Conservation (phyloP, 2,888 invertebrate genomes). For the Polia nebulosa region DNA sequence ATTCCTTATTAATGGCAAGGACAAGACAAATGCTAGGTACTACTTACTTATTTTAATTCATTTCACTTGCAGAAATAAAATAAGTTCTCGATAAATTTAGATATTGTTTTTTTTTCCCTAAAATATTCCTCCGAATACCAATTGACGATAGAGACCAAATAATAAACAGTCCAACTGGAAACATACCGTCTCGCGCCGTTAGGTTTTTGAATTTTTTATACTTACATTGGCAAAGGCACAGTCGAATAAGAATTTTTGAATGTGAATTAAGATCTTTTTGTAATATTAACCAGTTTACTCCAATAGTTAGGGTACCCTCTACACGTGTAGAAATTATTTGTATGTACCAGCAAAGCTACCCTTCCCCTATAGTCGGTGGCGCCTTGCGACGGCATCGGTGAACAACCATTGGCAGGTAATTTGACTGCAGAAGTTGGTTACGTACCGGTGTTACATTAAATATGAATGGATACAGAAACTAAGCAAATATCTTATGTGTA, state of each 20-base stretch:
- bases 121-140: not conserved
- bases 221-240: slow-evolving; percentile 12
- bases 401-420: not conserved
- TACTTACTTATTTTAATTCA: not conserved
- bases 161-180: slow-evolving; percentile 20
- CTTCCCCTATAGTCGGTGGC: slow-evolving; percentile 4
- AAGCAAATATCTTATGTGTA: slow-evolving; percentile 33
- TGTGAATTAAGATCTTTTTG: slow-evolving; percentile 10
- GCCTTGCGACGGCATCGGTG: not conserved
- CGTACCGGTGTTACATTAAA: not conserved
- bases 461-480: slow-evolving; percentile 15
- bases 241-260: slow-evolving; percentile 3
- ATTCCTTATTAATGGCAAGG: slow-evolving; percentile 15
- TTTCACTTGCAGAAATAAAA: not conserved
- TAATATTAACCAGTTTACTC: slow-evolving; percentile 25
- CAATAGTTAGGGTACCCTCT: slow-evolving; percentile 17
- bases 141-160: slow-evolving; percentile 15
- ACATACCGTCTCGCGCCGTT: slow-evolving; percentile 27
- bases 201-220: slow-evolving; percentile 27
- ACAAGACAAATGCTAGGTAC: not conserved
- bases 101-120: not conserved
- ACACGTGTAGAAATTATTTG: slow-evolving; percentile 24
- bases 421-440: not conserved
- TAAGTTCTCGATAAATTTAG: not conserved
- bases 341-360: slow-evolving; percentile 13